These are phyloP conservation scores for Drosophila mulleri DNA, from an alignment of 2,888 invertebrate genomes.

Conservation along the genomic window DNA sequence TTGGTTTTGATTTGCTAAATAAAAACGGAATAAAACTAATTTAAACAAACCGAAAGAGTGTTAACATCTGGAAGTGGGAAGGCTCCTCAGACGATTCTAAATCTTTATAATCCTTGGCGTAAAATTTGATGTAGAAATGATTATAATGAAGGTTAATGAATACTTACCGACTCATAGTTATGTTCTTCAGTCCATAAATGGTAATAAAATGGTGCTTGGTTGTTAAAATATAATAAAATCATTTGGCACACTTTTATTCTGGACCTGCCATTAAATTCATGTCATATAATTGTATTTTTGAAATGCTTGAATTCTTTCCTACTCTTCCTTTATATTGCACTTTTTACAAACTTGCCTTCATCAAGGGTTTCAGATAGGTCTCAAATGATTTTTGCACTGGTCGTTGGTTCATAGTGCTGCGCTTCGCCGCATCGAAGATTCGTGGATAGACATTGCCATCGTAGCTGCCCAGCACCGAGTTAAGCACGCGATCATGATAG, in stretches of 20 bases:
- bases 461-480: conserved; percentile 91
- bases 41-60: conserved; percentile 56
- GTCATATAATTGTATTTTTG: neutral
- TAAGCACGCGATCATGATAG: conserved; percentile 90
- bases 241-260: too few species aligned
- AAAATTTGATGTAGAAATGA: too few species aligned
- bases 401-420: conserved; percentile 92
- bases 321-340: neutral
- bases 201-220: too few species aligned
- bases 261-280: too few species aligned
- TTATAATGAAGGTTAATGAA: too few species aligned
- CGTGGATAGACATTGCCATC: conserved; percentile 94
- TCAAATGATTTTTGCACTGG: conserved; percentile 90
- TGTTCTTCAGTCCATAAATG: neutral
- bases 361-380: conserved; percentile 91
- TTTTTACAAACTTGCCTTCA: conserved; percentile 90
- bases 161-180: too few species aligned
- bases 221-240: too few species aligned
- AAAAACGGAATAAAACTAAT: conserved; percentile 81
- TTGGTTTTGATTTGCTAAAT: conserved; percentile 82
- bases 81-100: too few species aligned
- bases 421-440: conserved; percentile 91
- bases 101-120: too few species aligned
- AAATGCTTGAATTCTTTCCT: neutral
- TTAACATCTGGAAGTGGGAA: neutral